A percentile compares a stretch with the other conserved stretches of the same genome.
Conservation (phyloP, 2,888 invertebrate genomes). For the Pedicia rivosa region DNA sequence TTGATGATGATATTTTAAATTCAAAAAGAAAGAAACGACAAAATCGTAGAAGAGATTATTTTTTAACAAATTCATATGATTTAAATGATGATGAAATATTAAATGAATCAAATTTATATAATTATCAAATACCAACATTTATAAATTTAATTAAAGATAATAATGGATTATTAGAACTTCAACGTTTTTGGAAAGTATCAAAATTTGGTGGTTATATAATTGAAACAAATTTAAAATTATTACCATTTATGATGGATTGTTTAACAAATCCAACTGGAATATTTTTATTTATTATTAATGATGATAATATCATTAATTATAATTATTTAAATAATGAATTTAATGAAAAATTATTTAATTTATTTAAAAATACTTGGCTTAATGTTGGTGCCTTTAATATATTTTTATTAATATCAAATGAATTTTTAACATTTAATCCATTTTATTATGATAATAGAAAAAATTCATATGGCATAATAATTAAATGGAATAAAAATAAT, state of each 20-base stretch:
- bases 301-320: too few relatives aligned
- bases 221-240: background rate
- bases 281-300: background rate
- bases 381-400: background rate
- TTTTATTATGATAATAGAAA: background rate
- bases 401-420: background rate
- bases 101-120: background rate
- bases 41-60: too few relatives aligned
- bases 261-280: background rate
- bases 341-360: background rate
- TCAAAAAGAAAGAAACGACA: too few relatives aligned
- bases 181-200: background rate
- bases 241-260: background rate
- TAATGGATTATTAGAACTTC: too few relatives aligned
- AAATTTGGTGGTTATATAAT: background rate
- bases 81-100: too few relatives aligned
- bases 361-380: background rate
- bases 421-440: background rate
- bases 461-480: background rate
- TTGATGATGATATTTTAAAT: too few relatives aligned
- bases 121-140: too few relatives aligned
- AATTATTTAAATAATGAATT: too few relatives aligned
- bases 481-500: background rate
- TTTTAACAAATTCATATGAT: too few relatives aligned
- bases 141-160: too few relatives aligned